Conservation (phyloP, 2,888 invertebrate genomes). For the Dryococelus australis region DNA sequence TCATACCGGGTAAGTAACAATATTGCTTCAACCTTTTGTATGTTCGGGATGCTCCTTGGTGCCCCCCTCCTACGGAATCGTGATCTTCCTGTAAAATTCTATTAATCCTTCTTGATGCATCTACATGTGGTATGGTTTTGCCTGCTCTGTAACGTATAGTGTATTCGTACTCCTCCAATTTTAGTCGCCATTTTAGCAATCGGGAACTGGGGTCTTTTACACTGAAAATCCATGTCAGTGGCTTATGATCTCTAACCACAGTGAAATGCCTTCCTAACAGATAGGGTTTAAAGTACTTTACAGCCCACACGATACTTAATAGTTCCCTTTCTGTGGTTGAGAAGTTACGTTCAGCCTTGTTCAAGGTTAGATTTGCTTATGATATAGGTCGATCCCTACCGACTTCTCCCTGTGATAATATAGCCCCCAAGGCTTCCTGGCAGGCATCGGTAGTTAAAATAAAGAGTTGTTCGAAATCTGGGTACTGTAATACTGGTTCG, state of each 20-base stretch:
- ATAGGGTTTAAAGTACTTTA: constrained; percentile 51
- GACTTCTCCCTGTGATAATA: constrained; percentile 52
- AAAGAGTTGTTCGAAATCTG: constrained; percentile 50
- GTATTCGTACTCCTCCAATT: constrained; percentile 53
- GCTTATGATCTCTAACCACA: constrained; percentile 54
- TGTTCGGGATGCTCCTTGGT: background rate
- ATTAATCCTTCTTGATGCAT: constrained; percentile 43
- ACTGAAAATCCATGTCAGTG: constrained; percentile 53
- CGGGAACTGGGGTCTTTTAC: constrained; percentile 51
- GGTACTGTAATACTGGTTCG: constrained; percentile 39
- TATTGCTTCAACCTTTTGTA: background rate
- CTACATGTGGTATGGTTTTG: constrained; percentile 51
- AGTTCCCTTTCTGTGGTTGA: constrained; percentile 55
- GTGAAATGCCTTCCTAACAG: constrained; percentile 53
- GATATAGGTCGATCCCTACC: constrained; percentile 51
- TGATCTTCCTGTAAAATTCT: too few relatives aligned
- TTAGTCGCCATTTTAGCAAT: background rate
- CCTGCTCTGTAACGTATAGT: constrained; percentile 53
- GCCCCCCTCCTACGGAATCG: background rate
- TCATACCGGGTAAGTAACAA: constrained; percentile 3
- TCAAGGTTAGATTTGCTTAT: constrained; percentile 53
- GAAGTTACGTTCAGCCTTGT: constrained; percentile 53
- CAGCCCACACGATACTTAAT: constrained; percentile 54
- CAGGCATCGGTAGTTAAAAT: constrained; percentile 54
- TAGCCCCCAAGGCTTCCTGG: constrained; percentile 50